Evolutionary conservation across 2,888 invertebrate species (phyloP), one percentile per base, ranked within the genome.

Genomic region (Teleiodes luculella): DNA sequence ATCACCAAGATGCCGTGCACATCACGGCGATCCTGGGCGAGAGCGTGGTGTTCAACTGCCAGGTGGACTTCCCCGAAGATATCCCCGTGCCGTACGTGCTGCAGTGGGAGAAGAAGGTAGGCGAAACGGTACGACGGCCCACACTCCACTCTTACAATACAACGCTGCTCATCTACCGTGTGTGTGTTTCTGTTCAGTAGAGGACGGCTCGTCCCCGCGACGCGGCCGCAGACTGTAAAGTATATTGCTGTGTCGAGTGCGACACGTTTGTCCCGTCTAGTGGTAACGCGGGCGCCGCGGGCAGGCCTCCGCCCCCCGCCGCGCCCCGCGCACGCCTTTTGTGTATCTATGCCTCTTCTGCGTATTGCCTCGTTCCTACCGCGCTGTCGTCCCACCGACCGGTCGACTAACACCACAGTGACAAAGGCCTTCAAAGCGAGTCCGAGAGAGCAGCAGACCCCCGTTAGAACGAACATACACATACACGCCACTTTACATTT

Each of bases 31-130:
- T 97, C 91, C 93, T 98, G 80, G 98, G 98, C 84, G 97, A 98
- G 91, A 96, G 96, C 86, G 97, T 98, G 91, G 95, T 98, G 85
- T 96, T 98, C 93, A 97, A 97, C 92, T 98, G 98, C 91, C 96
- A 97, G 91, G 97, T 98, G 91, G 96, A 97, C 91, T 98, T 97
- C 91, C 96, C 97, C 86, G 96, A 96, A 90, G 96, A 97, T 91
- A 95, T 96, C 91, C 96, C 97, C 82, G 96, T 97, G 92, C 97
- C 97, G 91, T 97, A 97, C 92, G 97, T 98, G 92, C 95, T 98
- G 90, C 97, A 97, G 93, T 98, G 98, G 98, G 96, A 97, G 94
- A 98, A 98, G 95, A 97, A 97, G 96, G 97, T 97, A 95, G 95
- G 95, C 95, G 95, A 95, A 92, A 95, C 95, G 96, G 96, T 96